phyloP scores from a whole-genome alignment of 2,888 invertebrate genomes.

The Cosmia pyralina region DNA sequence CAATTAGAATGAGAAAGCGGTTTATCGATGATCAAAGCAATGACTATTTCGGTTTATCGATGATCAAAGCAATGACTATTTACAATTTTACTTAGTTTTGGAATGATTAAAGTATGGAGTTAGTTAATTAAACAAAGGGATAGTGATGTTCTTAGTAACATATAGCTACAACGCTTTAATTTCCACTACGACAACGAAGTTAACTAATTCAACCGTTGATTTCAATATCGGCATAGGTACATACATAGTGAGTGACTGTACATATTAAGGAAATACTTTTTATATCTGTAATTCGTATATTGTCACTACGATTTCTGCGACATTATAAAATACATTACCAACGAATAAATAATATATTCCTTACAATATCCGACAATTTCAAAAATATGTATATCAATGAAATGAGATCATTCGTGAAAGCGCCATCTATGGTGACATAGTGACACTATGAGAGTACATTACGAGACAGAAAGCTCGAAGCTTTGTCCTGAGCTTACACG shows the following conservation, averaged over 20 bases:
- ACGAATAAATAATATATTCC: conserved; percentile 47
- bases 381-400: conserved; percentile 59
- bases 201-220: conserved; percentile 44
- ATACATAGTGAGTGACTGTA: conserved; percentile 46
- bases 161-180: conserved; percentile 43
- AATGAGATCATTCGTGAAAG: conserved; percentile 70
- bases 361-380: conserved; percentile 56
- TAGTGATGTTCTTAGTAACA: conserved; percentile 28
- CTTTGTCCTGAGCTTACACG: conserved; percentile 73
- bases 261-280: conserved; percentile 49
- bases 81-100: conserved; percentile 74
- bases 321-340: conserved; percentile 45
- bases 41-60: no score
- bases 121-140: conserved; percentile 37
- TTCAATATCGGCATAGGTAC: conserved; percentile 1
- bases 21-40: conserved; percentile 76
- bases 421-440: conserved; percentile 74
- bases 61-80: conserved; percentile 82
- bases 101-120: conserved; percentile 84
- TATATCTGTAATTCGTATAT: conserved; percentile 61
- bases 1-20: conserved; percentile 71
- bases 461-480: conserved; percentile 74
- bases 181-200: conserved; percentile 41
- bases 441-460: conserved; percentile 71
- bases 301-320: conserved; percentile 59